Base-by-base conservation (phyloP, 2,888 invertebrate species). In the Herminia tarsipennalis region DNA sequence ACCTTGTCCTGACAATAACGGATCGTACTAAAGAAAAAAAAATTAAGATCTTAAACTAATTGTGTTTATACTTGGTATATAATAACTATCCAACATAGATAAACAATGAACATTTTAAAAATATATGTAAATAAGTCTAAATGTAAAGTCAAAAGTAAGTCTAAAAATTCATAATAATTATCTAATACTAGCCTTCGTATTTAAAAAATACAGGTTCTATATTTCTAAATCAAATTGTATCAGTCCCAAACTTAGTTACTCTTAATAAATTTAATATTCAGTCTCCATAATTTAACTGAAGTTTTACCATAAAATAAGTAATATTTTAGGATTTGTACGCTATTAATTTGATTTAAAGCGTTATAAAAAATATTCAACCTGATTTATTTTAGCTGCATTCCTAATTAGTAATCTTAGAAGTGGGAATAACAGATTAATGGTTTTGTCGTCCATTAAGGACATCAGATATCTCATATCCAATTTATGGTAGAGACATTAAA, bases 281-380 rank as follows among this genome's bases (percentile, higher is more conserved):
- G 29, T 55, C 22, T 37, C 45, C 38, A 33, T 58, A 65, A 60
- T 56, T 43, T 46, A 56, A 29, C 18, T 16, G 29, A 24, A 50
- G 46, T 44, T 47, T 53, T 47, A 39, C 46, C 50, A 65, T 60
- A 60, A 67, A 51, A 42, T 47, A 30, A 27, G 48, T 51, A 18
- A 68, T 65, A 56, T 50, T 65, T 65, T 56, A 60, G 49, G 56
- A 59, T 60, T 60, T 44, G 56, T 46, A 46, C 29, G 43, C 48
- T 45, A 16, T 60, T 54, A 65, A 42, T 51, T 52, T 48, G 69
- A 60, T 57, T 65, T 65, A 56, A 51, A 48, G 37, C 33, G 50
- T 22, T 43, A 57, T 57, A 57, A 64, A 50, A 57, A 46, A 60
- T 45, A 52, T 50, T 55, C 34, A 35, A 39, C 25, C 33, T 47